A percentile compares a stretch with the other conserved stretches of the same genome.
These are phyloP conservation scores for Sphenopsis melanotis DNA, from an alignment of 2,797 vertebrate genomes.

Conservation along the genomic window DNA sequence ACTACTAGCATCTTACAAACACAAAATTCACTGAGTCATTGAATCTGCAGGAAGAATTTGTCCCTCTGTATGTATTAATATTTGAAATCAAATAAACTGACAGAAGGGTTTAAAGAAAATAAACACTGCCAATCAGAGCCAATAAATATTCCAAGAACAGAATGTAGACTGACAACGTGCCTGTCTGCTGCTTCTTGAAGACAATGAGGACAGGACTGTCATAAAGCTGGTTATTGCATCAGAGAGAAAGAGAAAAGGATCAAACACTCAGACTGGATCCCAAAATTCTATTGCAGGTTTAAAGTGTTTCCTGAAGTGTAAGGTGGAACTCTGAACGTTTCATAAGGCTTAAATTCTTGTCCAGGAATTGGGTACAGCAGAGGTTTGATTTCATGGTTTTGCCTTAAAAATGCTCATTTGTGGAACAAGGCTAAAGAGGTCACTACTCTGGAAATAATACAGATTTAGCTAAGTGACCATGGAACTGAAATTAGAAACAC, in stretches of 20 bases:
- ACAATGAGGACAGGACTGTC: neutral
- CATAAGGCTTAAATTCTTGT: neutral
- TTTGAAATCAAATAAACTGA: neutral
- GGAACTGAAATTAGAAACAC: neutral
- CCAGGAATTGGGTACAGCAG: neutral
- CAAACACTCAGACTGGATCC: neutral
- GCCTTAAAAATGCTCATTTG: neutral
- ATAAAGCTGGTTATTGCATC: neutral
- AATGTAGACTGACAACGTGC: rapidly evolving
- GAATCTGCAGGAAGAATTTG: neutral
- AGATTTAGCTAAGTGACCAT: neutral
- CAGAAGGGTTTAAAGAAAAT: neutral
- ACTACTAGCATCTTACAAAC: neutral
- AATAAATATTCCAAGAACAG: neutral
- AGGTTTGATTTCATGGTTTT: neutral
- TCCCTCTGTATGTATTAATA: neutral
- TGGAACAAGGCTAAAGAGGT: neutral
- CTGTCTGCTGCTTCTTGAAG: neutral
- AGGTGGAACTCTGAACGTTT: neutral
- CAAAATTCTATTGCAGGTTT: neutral
- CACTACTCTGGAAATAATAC: neutral
- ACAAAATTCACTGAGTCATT: neutral
- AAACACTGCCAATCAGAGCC: neutral
- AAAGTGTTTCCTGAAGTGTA: neutral
- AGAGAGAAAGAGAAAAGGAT: neutral